Percentiles rank a stretch among this genome's conserved stretches.
Evolutionary conservation across 2,797 vertebrate genomes (phyloP).

Genomic region (Mormyrops attenuatus): DNA sequence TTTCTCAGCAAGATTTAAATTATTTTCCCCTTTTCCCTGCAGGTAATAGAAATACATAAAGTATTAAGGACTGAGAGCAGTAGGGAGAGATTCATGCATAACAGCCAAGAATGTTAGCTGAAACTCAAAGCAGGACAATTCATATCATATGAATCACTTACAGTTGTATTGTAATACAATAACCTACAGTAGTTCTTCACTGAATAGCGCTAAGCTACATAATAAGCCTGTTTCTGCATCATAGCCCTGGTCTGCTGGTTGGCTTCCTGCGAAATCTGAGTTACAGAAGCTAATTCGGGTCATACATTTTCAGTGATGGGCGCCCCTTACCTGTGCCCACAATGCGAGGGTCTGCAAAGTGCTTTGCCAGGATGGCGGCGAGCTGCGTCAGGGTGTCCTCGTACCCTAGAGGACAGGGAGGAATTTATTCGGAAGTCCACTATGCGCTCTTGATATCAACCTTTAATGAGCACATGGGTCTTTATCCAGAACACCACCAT

Average conservation of each 20-base stretch:
- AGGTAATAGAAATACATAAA: conserved; percentile 30
- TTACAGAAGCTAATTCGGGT: neutral
- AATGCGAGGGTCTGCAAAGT: conserved; percentile 90
- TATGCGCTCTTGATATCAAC: neutral
- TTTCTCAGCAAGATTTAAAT: conserved; percentile 19
- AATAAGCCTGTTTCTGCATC: neutral
- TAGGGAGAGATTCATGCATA: neutral
- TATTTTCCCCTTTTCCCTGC: conserved; percentile 20
- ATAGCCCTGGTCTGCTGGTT: neutral
- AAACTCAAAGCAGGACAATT: neutral
- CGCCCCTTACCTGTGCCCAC: conserved; percentile 80
- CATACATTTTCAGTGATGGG: neutral
- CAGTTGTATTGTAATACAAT: conserved; percentile 12
- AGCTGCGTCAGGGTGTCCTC: conserved; percentile 87
- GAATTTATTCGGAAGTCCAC: neutral
- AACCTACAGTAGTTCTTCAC: conserved; percentile 18
- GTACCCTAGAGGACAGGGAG: conserved; percentile 63
- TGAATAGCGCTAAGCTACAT: neutral
- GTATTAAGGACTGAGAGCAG: conserved; percentile 25
- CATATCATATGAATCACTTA: conserved; percentile 27
- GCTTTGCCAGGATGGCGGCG: conserved; percentile 88
- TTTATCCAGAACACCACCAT: neutral
- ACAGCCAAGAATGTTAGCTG: conserved; percentile 7
- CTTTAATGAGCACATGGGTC: neutral
- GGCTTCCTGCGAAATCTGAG: neutral